Conservation (phyloP, 2,797 vertebrate genomes). For the Discoglossus pictus region DNA sequence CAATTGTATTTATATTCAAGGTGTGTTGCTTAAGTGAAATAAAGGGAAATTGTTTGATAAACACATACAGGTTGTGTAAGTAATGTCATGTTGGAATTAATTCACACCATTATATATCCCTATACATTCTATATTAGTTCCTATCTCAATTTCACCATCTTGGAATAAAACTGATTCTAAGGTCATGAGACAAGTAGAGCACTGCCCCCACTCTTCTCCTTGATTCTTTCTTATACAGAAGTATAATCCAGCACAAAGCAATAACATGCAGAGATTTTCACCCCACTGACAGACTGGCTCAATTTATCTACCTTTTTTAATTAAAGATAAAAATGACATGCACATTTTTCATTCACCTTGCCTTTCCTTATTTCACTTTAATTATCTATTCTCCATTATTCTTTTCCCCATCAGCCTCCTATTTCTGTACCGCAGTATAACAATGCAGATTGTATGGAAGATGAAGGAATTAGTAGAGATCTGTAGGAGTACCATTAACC, state of each 20-base stretch:
- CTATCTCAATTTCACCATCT: no score
- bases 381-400: slow-evolving; percentile 51
- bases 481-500: slow-evolving; percentile 50
- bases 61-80: no score
- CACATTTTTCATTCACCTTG: slow-evolving; percentile 50
- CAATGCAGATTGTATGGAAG: slow-evolving; percentile 48
- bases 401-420: slow-evolving; percentile 39
- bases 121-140: no score
- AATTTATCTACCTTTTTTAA: slow-evolving; percentile 49
- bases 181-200: no score
- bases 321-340: slow-evolving; percentile 51
- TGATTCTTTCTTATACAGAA: not conserved
- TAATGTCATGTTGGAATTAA: no score
- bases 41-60: no score
- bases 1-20: no score
- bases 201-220: not conserved
- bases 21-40: no score
- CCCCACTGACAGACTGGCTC: slow-evolving; percentile 36
- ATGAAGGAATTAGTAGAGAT: slow-evolving; percentile 49
- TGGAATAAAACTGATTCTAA: no score
- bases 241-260: slow-evolving; percentile 15
- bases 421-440: slow-evolving; percentile 38
- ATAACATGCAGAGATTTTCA: slow-evolving; percentile 26
- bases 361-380: slow-evolving; percentile 50
- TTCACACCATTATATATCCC: no score